Base-by-base conservation (phyloP, 2,797 vertebrate species). In the Xenentodon cancila region DNA sequence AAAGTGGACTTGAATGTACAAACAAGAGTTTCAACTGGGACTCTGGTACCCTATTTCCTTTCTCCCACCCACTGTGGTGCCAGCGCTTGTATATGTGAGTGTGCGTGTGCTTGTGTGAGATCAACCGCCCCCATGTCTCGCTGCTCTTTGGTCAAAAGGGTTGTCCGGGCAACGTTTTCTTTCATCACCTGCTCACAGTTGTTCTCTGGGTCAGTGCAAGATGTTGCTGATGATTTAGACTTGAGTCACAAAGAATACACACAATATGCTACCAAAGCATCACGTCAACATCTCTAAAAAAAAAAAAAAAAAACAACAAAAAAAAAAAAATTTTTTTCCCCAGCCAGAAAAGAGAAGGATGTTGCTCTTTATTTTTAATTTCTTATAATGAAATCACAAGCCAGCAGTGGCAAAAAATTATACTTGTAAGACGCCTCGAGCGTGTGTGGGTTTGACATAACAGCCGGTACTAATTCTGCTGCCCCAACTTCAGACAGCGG, bases 101-200 rank as follows among this genome's bases (percentile, higher is more conserved):
- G 54, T 46, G 52, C 51, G 53, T 53, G 56, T 44, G 45, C 37
- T 42, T 53, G 61, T 67, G 55, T 60, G 70, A 9, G 55, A 75
- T 75, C 69, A 65, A 16, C 58, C 46, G 40, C 76, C 75, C 77
- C 42, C 61, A 34, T 21, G 50, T 79, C 67, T 78, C 57, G 40
- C 65, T 60, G 64, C 73, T 55, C 59, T 54, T 51, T 49, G 75
- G 82, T 77, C 75, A 80, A 66, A 84, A 69, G 71, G 66, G 77
- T 81, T 85, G 80, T 84, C 82, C 72, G 60, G 82, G 82, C 81
- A 79, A 81, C 79, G 19, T 66, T 64, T 71, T 58, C 64, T 83
- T 77, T 75, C 59, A 61, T 71, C 77, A 54, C 64, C 68, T 68
- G 80, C 79, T 68, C 59, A 60, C 63, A 32, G 70, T 69, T 53